Conservation (phyloP, 2,797 vertebrate genomes). For the Echeneis naucrates region DNA sequence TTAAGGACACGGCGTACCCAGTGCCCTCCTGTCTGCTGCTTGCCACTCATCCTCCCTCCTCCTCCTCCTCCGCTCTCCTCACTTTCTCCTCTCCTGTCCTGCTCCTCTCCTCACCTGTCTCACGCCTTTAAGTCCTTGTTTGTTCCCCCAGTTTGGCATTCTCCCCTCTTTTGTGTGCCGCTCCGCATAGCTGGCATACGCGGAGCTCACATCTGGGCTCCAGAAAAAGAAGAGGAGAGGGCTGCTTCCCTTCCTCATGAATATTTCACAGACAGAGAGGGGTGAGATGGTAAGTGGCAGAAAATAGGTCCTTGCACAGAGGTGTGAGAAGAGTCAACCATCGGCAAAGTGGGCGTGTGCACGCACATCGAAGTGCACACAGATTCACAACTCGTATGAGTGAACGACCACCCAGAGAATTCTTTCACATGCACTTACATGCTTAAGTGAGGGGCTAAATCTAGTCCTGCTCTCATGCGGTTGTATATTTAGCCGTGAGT, state of each 20-base stretch:
- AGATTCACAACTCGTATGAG: neutral
- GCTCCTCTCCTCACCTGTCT: conserved; percentile 55
- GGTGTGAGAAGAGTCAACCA: conserved; percentile 51
- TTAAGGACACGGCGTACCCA: conserved; percentile 75
- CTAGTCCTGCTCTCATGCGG: conserved; percentile 46
- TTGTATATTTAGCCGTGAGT: conserved; percentile 69
- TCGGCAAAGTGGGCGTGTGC: neutral
- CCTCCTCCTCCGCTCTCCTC: conserved; percentile 15
- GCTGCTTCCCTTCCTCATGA: conserved; percentile 45
- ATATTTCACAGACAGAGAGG: conserved; percentile 49
- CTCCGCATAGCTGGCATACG: conserved; percentile 43
- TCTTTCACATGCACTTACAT: conserved; percentile 21
- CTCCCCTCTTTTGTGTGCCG: conserved; percentile 40
- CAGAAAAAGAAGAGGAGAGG: conserved; percentile 47
- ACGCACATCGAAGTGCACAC: conserved; percentile 4
- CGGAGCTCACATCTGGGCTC: conserved; percentile 59
- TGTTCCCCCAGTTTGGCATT: conserved; percentile 5
- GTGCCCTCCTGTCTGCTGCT: conserved; percentile 55
- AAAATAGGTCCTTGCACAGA: conserved; percentile 57
- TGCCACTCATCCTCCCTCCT: conserved; percentile 30
- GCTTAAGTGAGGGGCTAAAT: conserved; percentile 36
- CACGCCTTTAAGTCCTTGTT: conserved; percentile 11
- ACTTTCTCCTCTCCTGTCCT: conserved; percentile 32
- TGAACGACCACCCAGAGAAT: neutral
- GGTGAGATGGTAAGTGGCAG: conserved; percentile 39